A percentile compares a stretch with the other conserved stretches of the same genome.
Evolutionary conservation across 2,797 vertebrate genomes (phyloP).

Genomic region (Aselliscus stoliczkanus): DNA sequence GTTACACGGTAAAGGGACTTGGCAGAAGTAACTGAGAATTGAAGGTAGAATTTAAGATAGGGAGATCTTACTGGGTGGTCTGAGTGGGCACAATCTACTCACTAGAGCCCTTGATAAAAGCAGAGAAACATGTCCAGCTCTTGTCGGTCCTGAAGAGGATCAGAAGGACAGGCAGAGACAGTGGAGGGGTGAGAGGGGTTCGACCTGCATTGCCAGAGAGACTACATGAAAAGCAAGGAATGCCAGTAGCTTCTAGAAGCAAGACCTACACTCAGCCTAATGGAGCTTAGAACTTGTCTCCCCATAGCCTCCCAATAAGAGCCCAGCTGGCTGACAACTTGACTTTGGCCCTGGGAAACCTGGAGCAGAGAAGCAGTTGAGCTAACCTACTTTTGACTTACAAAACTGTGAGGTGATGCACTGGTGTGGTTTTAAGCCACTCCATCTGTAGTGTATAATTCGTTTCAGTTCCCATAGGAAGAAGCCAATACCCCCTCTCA

Average conservation of each 20-base stretch:
- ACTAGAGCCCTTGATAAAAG: neutral
- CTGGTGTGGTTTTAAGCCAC: neutral
- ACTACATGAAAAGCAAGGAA: neutral
- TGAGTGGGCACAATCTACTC: neutral
- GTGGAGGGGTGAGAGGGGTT: rapidly evolving
- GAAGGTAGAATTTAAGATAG: neutral
- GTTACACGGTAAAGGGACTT: neutral
- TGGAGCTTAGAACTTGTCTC: neutral
- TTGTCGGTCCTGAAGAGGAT: neutral
- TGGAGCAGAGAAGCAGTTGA: neutral
- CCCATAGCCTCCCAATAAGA: neutral
- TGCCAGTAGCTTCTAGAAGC: neutral
- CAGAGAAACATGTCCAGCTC: neutral
- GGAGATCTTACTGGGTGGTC: too few relatives aligned
- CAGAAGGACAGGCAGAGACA: too few relatives aligned
- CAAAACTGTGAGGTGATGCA: neutral
- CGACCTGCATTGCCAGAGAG: neutral
- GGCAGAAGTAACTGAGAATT: neutral
- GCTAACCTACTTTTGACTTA: neutral
- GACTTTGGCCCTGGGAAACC: neutral
- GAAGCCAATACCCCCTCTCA: neutral
- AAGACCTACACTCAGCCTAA: too few relatives aligned
- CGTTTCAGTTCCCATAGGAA: neutral
- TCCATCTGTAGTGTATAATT: neutral
- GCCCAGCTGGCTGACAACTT: neutral